These are phyloP conservation scores for Melinaea menophilus DNA, from an alignment of 2,888 invertebrate species.

Conservation along the genomic window DNA sequence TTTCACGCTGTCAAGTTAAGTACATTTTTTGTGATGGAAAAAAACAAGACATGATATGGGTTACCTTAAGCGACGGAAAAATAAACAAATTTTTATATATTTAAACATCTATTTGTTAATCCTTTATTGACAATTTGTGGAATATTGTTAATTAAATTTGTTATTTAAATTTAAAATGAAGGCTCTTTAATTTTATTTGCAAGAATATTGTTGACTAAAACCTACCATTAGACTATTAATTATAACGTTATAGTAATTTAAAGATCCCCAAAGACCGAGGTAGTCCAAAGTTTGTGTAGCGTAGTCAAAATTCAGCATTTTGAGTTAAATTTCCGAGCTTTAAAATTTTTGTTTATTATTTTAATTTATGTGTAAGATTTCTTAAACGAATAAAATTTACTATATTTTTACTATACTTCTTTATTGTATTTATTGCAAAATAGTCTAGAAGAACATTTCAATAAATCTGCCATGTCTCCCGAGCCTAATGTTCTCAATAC, in stretches of 20 bases:
- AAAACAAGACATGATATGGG: constrained; percentile 56
- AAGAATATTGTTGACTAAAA: too few species aligned
- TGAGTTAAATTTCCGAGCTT: background rate
- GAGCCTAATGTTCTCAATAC: constrained; percentile 22
- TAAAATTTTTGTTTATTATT: background rate
- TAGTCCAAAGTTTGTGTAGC: constrained; percentile 1
- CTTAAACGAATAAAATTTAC: too few species aligned
- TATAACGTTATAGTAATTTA: background rate
- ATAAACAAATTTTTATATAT: background rate
- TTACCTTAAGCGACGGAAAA: constrained; percentile 27
- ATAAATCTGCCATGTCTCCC: constrained; percentile 16
- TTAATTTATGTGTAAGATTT: too few species aligned
- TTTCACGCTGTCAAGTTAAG: constrained; percentile 57
- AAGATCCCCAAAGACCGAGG: background rate
- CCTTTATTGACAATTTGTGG: too few species aligned
- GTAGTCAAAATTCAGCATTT: background rate
- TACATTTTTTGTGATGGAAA: constrained; percentile 54
- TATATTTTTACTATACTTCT: too few species aligned
- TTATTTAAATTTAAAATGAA: too few species aligned
- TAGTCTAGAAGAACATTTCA: constrained; percentile 11
- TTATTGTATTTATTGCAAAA: background rate
- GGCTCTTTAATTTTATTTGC: too few species aligned
- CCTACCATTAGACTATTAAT: too few species aligned
- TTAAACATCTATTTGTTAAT: background rate
- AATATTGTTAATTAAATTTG: too few species aligned